Evolutionary conservation across 2,888 invertebrate species (phyloP), one percentile per base, ranked within the genome.

Genomic region (Steinernema carpocapsae): DNA sequence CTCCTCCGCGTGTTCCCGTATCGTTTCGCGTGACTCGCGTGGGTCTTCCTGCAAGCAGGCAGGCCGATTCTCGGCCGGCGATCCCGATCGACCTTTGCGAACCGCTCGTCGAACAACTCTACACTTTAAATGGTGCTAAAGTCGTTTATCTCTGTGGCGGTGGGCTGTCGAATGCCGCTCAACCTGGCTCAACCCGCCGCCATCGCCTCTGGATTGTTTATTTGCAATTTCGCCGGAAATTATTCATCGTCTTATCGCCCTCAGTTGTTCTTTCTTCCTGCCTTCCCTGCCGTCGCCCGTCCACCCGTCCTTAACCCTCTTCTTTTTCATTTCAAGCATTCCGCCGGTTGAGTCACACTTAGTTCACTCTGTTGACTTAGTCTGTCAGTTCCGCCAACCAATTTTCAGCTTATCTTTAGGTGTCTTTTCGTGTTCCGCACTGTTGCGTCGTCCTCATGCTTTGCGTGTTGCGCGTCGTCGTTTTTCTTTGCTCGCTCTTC

Each of bases 381-480:
- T 56, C 26, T 56, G 56, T 17, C 6, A n/a, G 7, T 56, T 56
- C 56, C 17, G 56, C 26, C n/a, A n/a, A n/a, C n/a, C 56, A 56
- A 56, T 56, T 56, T 56, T 56, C 56, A 24, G 56, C 56, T 56
- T 56, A 56, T 24, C 26, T 56, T 26, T 12, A 56, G 56, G 56
- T 56, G 56, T 51, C 51, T 56, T 43, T 43, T 56, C 22, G 2
- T 24, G n/a, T 56, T 56, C 56, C 24, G 26, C 7, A 56, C 56
- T 14, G 56, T 56, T 24, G 56, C 26, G 56, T 24, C 26, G 22
- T 26, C 12, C 26, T 56, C 56, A 12, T 17, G 10, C 26, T 43
- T 7, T 43, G 14, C 43, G 14, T 43, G n/a, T 6, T 26, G 56
- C 26, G 26, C 56, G 7, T 26, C 17, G 56, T 56, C 56, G 56